A percentile compares a stretch with the other conserved stretches of the same genome.
phyloP scores from a whole-genome alignment of 1,140 invertebrate genomes.

The Caenorhabditis latens region DNA sequence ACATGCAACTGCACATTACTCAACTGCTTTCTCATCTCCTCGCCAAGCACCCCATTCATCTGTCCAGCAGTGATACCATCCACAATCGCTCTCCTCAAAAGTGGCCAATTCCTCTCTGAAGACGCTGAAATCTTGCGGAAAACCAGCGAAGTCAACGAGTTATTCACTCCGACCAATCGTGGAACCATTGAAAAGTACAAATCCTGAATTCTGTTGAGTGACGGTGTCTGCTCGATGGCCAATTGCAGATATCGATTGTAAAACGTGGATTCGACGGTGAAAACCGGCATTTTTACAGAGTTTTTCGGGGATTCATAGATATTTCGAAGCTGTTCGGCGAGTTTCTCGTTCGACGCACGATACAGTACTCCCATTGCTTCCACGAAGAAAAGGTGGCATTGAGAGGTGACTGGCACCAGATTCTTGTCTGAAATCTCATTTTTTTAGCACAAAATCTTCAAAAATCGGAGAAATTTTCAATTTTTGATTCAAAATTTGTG shows the following conservation, averaged over 20 bases:
- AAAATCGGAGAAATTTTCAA: no score
- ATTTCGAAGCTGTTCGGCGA: constrained; percentile 64
- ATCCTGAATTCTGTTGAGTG: constrained; percentile 46
- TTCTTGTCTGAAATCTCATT: no score
- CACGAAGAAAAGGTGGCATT: constrained; percentile 64
- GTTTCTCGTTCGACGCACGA: constrained; percentile 60
- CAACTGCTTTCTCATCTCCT: constrained; percentile 20
- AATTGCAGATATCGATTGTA: constrained; percentile 63
- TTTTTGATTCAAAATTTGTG: no score
- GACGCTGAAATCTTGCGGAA: constrained; percentile 19
- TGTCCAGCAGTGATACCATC: constrained; percentile 64
- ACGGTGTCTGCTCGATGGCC: constrained; percentile 56
- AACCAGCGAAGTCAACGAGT: background rate
- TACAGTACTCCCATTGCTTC: constrained; percentile 56
- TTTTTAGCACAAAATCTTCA: no score
- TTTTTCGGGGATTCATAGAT: constrained; percentile 66
- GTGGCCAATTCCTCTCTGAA: constrained; percentile 60
- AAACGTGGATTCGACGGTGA: constrained; percentile 64
- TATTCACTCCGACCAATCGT: constrained; percentile 67
- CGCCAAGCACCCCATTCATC: background rate
- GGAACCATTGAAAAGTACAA: constrained; percentile 66
- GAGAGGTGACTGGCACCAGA: background rate
- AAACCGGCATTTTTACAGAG: constrained; percentile 64
- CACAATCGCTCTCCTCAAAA: constrained; percentile 64
- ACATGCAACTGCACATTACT: constrained; percentile 28